phyloP scores from a whole-genome alignment of 2,797 vertebrate species.

The Moxostoma hubbsi region DNA sequence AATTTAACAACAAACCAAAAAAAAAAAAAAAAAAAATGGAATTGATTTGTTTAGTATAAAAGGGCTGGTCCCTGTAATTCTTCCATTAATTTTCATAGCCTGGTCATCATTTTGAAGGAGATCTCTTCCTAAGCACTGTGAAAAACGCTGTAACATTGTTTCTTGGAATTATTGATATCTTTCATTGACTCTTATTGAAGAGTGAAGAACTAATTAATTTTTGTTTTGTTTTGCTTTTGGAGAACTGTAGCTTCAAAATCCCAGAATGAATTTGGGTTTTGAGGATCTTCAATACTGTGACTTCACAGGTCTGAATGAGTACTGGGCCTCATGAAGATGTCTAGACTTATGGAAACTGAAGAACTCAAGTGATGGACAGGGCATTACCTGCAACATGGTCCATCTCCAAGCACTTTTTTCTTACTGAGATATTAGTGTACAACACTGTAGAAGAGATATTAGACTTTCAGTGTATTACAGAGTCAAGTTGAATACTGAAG shows the following conservation, averaged over 20 bases:
- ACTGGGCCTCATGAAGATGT: conserved; percentile 51
- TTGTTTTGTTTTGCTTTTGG: background rate
- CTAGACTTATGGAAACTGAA: conserved; percentile 56
- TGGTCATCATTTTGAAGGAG: conserved; percentile 52
- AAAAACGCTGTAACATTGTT: conserved; percentile 51
- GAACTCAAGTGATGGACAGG: conserved; percentile 64
- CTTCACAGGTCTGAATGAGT: conserved; percentile 36
- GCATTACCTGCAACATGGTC: conserved; percentile 54
- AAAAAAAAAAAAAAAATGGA: background rate
- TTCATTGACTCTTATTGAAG: conserved; percentile 6
- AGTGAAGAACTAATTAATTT: conserved; percentile 26
- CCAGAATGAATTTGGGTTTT: conserved; percentile 20
- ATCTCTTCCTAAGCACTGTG: conserved; percentile 62
- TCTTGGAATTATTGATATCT: conserved; percentile 58
- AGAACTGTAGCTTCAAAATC: conserved; percentile 34
- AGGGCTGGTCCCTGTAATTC: conserved; percentile 72
- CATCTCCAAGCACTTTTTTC: conserved; percentile 77
- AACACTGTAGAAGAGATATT: conserved; percentile 71
- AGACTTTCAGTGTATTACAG: conserved; percentile 71
- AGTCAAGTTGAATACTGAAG: conserved; percentile 69
- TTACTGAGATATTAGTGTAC: conserved; percentile 66
- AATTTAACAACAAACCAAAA: conserved; percentile 54
- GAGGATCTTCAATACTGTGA: background rate
- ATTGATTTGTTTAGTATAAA: conserved; percentile 42
- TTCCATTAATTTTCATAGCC: conserved; percentile 63